Percentiles rank a stretch among this genome's conserved stretches.
These are phyloP conservation scores for honey bee (Apis mellifera) DNA, from an alignment of 1,140 invertebrate species.

Conservation along the genomic window Amel_HAv3.1 CM009941.2:14018501-14019000, in stretches of 20 bases:
- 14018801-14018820: not conserved
- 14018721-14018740: slow-evolving; percentile 24
- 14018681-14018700: not conserved
- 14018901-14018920: no score
- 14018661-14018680: not conserved
- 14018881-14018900: no score
- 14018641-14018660: slow-evolving; percentile 16
- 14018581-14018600: not conserved
- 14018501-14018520: slow-evolving; percentile 16
- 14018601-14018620: slow-evolving; percentile 41
- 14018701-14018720: not conserved
- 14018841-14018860: not conserved
- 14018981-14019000: no score
- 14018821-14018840: not conserved
- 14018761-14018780: no score
- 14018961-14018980: no score
- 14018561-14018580: not conserved
- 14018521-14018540: not conserved
- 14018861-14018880: not conserved
- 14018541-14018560: slow-evolving; percentile 16
- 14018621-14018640: slow-evolving; percentile 27
- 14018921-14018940: no score
- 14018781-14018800: no score
- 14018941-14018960: no score
- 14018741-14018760: not conserved